phyloP scores from a whole-genome alignment of 2,113 vertebrate species.

The Cephalopterus ornatus region DNA sequence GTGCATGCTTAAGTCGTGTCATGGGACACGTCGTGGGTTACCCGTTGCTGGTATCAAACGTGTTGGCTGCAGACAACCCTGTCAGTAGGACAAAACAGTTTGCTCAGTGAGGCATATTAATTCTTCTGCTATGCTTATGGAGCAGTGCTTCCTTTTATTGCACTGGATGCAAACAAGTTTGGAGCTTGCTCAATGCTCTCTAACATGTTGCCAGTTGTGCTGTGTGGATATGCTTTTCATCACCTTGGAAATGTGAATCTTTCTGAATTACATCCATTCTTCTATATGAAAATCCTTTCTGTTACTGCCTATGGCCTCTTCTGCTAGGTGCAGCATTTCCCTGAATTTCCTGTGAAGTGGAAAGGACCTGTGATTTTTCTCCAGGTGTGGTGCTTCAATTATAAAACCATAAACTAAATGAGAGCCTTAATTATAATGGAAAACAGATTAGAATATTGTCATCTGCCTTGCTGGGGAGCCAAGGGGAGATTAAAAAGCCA shows the following conservation, averaged over 20 bases:
- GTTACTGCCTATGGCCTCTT: background rate
- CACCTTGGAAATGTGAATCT: background rate
- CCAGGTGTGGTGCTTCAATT: conserved; percentile 39
- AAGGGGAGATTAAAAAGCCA: conserved; percentile 56
- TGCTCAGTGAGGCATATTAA: background rate
- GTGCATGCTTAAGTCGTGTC: background rate
- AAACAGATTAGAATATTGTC: conserved; percentile 61
- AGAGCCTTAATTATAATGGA: conserved; percentile 56
- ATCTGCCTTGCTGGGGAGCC: conserved; percentile 41
- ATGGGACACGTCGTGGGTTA: background rate
- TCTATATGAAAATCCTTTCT: background rate
- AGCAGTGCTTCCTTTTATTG: background rate
- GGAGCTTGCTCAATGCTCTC: background rate
- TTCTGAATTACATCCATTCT: background rate
- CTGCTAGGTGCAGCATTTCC: background rate
- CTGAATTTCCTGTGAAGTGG: background rate
- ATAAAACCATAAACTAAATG: conserved; percentile 55
- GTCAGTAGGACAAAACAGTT: background rate
- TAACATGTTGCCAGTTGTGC: background rate
- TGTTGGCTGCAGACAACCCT: background rate
- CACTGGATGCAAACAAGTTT: background rate
- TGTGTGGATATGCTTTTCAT: background rate
- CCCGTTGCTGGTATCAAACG: background rate
- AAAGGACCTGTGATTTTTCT: conserved; percentile 44
- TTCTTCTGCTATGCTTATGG: background rate